Conservation (phyloP, 2,797 vertebrate species). For the Pangasius krempfi region DNA sequence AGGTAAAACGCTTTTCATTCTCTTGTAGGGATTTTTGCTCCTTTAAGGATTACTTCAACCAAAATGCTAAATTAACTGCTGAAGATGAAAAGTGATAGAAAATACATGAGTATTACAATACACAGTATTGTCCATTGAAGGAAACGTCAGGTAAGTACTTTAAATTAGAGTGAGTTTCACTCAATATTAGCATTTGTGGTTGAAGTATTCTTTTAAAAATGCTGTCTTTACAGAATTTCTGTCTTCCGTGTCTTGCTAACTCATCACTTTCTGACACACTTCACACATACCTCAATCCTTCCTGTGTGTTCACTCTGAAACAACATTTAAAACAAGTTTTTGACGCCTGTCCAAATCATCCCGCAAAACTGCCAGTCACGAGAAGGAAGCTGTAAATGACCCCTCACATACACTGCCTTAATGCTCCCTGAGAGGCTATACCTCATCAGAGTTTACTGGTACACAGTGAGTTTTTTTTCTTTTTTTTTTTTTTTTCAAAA, state of each 20-base stretch:
- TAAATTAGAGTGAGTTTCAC: not conserved
- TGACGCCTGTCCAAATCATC: not conserved
- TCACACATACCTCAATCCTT: not conserved
- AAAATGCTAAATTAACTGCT: not conserved
- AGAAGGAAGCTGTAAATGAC: slow-evolving; percentile 4
- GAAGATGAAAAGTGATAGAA: not conserved
- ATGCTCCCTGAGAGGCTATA: not conserved
- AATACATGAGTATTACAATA: no score
- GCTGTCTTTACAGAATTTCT: not conserved
- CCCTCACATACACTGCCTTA: not conserved
- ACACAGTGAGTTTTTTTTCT: not conserved
- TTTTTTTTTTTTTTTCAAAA: not conserved
- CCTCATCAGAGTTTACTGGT: not conserved
- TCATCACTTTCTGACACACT: not conserved
- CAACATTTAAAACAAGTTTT: not conserved
- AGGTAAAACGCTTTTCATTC: slow-evolving; percentile 75
- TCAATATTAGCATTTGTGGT: not conserved
- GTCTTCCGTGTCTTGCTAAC: not conserved
- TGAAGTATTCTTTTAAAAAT: not conserved
- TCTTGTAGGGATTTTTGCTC: not conserved
- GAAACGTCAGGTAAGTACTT: not conserved
- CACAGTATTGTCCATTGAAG: not conserved
- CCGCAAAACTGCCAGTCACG: not conserved
- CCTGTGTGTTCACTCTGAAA: not conserved
- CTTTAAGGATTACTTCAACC: not conserved